A percentile compares a stretch with the other conserved stretches of the same genome.
phyloP scores from a whole-genome alignment of 2,888 invertebrate genomes.

The Cryptocephalus moraei region DNA sequence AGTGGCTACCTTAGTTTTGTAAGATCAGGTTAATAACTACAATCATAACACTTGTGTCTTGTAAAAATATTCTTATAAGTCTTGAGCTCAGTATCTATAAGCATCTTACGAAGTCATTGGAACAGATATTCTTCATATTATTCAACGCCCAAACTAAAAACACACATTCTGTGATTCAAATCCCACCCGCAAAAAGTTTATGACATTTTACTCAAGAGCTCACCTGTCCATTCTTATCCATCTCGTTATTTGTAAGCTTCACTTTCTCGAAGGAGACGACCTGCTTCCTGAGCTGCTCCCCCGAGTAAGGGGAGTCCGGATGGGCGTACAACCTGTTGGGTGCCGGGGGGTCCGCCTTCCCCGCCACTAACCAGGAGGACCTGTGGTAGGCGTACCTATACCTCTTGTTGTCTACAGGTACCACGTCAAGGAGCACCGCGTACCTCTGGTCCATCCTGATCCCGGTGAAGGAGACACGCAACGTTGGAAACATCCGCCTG shows the following conservation, averaged over 20 bases:
- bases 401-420: conserved; percentile 69
- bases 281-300: conserved; percentile 66
- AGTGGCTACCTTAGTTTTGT: no score
- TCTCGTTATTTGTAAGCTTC: conserved; percentile 75
- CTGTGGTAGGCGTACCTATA: conserved; percentile 76
- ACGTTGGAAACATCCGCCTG: conserved; percentile 77
- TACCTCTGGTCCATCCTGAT: conserved; percentile 56
- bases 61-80: no score
- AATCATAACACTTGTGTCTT: no score
- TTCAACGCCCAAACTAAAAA: no score
- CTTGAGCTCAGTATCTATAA: no score
- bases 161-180: no score
- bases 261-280: conserved; percentile 76
- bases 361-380: conserved; percentile 73
- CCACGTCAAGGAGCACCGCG: conserved; percentile 68
- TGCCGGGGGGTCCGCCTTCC: conserved; percentile 69
- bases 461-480: conserved; percentile 63
- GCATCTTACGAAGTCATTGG: no score
- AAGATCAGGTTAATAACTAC: no score
- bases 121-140: no score
- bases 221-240: conserved; percentile 68
- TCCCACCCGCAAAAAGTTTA: no score
- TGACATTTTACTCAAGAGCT: conserved; percentile 28
- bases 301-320: conserved; percentile 72
- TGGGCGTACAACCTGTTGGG: conserved; percentile 65